Evolutionary conservation across 2,797 vertebrate genomes (phyloP).

Genomic region (Telmatherina bonti): DNA sequence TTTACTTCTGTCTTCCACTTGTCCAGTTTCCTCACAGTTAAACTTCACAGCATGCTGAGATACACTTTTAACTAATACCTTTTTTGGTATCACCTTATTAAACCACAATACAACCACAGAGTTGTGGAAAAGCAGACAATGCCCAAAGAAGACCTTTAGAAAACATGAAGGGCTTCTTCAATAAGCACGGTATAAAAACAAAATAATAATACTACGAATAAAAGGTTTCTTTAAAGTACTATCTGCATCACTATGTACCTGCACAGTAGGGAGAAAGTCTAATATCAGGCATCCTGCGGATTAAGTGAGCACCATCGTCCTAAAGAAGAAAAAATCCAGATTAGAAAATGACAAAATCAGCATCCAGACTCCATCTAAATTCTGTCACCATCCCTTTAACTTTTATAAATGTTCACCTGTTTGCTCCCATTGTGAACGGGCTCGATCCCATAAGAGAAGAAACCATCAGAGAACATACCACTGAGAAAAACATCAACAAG

Average conservation of each 20-base stretch:
- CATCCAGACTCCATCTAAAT: not conserved
- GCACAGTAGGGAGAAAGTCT: conserved; percentile 67
- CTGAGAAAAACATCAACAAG: conserved; percentile 41
- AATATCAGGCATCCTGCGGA: conserved; percentile 77
- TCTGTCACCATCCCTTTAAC: not conserved
- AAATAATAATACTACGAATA: not conserved
- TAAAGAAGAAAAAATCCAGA: conserved; percentile 40
- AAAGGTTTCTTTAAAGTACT: not conserved
- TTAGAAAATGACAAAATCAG: not conserved
- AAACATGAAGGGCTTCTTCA: too few relatives aligned
- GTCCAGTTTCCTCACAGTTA: too few relatives aligned
- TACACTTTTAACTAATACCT: too few relatives aligned
- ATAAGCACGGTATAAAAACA: not conserved
- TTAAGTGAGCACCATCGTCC: conserved; percentile 72
- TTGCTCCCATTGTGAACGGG: conserved; percentile 66
- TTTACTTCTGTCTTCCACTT: not conserved
- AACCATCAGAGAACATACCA: conserved; percentile 79
- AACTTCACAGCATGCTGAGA: too few relatives aligned
- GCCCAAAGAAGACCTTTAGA: too few relatives aligned
- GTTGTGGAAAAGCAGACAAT: too few relatives aligned
- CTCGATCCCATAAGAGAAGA: conserved; percentile 78
- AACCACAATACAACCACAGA: too few relatives aligned
- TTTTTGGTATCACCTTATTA: too few relatives aligned
- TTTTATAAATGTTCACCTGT: conserved; percentile 69
- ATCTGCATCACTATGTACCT: conserved; percentile 51